Conservation (phyloP, 1,140 invertebrate genomes). For the Chrysoperla carnea region DNA sequence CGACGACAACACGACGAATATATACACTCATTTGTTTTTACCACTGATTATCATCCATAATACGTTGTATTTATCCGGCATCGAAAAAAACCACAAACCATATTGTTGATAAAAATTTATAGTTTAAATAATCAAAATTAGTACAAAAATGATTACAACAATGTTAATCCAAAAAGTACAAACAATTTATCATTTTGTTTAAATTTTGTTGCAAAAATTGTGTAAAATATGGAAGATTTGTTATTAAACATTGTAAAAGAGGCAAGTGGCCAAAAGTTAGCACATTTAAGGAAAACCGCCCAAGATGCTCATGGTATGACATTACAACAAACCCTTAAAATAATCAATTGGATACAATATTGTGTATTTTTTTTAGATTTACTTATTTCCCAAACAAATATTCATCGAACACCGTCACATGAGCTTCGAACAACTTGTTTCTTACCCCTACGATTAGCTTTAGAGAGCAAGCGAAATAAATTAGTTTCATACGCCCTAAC, state of each 20-base stretch:
- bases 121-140: no score
- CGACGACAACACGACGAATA: no score
- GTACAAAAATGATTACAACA: no score
- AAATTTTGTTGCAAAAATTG: background rate
- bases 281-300: slow-evolving; percentile 49
- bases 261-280: slow-evolving; percentile 52
- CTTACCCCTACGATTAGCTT: slow-evolving; percentile 60
- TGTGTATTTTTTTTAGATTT: slow-evolving; percentile 40
- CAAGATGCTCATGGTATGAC: slow-evolving; percentile 59
- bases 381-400: slow-evolving; percentile 51
- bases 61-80: no score
- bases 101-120: no score
- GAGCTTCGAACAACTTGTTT: slow-evolving; percentile 70
- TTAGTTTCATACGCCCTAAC: slow-evolving; percentile 61
- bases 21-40: no score
- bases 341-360: background rate
- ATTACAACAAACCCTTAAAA: slow-evolving; percentile 2
- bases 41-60: no score
- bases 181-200: no score
- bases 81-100: no score
- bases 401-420: slow-evolving; percentile 60
- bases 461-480: slow-evolving; percentile 73
- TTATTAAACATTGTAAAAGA: slow-evolving; percentile 61
- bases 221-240: slow-evolving; percentile 56
- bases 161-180: no score